phyloP scores from a whole-genome alignment of 2,113 vertebrate genomes.

The Cinclus mexicanus region DNA sequence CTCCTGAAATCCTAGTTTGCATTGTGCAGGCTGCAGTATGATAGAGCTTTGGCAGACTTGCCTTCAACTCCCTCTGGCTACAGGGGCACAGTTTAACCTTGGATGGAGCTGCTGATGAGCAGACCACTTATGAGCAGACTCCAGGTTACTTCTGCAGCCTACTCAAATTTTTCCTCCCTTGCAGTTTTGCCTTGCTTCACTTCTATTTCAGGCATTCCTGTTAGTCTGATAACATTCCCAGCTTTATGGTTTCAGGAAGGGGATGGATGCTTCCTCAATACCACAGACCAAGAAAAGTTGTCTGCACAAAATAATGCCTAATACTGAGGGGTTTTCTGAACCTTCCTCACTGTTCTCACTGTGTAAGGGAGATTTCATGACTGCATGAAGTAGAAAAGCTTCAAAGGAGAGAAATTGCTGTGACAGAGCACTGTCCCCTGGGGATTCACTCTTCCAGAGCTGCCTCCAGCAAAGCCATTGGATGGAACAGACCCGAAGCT shows the following conservation, averaged over 20 bases:
- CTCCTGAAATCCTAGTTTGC: background rate
- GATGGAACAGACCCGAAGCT: background rate
- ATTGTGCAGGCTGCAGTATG: background rate
- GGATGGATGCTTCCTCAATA: background rate
- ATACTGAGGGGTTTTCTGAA: background rate
- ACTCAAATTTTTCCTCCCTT: background rate
- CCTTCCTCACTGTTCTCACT: background rate
- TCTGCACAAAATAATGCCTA: background rate
- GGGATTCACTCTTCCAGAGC: background rate
- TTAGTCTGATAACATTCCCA: background rate
- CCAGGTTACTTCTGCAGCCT: background rate
- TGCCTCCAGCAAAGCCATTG: background rate
- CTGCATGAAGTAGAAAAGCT: background rate
- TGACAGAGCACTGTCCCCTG: background rate
- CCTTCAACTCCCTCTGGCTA: background rate
- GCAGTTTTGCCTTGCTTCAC: background rate
- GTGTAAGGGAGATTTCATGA: background rate
- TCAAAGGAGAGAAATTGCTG: background rate
- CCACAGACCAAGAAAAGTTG: background rate
- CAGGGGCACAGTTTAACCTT: background rate
- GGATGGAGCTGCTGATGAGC: background rate
- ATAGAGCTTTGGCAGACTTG: background rate
- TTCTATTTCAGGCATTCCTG: background rate
- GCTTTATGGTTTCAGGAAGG: background rate
- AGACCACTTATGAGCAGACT: background rate